phyloP scores from a whole-genome alignment of 2,113 vertebrate species.

The Grantiella picta region DNA sequence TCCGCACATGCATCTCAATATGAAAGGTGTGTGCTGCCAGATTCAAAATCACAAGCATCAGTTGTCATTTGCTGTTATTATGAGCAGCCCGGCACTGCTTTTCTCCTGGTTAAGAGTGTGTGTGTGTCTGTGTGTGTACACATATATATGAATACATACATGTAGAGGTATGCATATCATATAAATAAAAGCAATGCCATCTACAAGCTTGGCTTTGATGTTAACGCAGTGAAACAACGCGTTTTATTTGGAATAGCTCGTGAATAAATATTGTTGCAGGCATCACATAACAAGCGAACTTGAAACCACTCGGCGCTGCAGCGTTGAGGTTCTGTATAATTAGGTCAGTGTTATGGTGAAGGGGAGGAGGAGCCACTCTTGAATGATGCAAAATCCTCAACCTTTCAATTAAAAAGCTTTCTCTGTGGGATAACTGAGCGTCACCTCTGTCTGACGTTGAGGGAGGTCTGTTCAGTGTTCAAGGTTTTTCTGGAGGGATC shows the following conservation, averaged over 20 bases:
- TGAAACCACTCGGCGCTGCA: background rate
- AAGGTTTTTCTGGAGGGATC: background rate
- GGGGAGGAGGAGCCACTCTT: background rate
- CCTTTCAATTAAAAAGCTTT: background rate
- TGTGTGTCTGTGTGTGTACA: background rate
- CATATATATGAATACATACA: background rate
- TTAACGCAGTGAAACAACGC: background rate
- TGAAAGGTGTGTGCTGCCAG: background rate
- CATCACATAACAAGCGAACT: conserved; percentile 2
- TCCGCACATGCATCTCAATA: background rate
- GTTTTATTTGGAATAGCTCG: conserved; percentile 12
- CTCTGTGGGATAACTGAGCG: background rate
- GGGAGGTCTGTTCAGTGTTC: background rate
- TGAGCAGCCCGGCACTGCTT: background rate
- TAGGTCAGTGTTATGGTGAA: conserved; percentile 9
- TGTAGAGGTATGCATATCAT: background rate
- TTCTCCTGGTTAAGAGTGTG: background rate
- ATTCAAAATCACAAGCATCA: background rate
- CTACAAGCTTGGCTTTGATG: conserved; percentile 33
- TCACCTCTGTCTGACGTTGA: background rate
- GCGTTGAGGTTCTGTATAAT: background rate
- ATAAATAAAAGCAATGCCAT: background rate
- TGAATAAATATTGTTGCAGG: conserved; percentile 42
- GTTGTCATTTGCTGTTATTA: background rate
- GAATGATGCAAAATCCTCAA: background rate